Percentiles rank a stretch among this genome's conserved stretches.
These are phyloP conservation scores for Spodoptera exigua DNA, from an alignment of 2,888 invertebrate genomes.

Conservation along the genomic window DNA sequence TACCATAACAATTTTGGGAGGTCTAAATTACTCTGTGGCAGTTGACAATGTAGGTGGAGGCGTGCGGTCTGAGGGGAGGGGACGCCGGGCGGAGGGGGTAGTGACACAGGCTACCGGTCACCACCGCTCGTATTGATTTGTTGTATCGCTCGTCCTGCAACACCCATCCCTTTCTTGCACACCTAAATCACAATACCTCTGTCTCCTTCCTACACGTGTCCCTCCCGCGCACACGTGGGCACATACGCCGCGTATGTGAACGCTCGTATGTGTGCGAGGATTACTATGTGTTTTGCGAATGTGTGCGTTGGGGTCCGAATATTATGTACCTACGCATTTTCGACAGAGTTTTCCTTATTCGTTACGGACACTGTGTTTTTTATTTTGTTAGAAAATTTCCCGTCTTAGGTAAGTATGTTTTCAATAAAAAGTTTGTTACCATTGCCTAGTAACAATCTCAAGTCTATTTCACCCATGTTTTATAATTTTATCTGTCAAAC, in stretches of 20 bases:
- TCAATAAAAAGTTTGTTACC: conserved; percentile 15
- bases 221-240: conserved; percentile 81
- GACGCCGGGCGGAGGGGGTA: conserved; percentile 72
- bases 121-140: conserved; percentile 90
- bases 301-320: conserved; percentile 86
- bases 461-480: too few species aligned
- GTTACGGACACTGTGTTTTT: conserved; percentile 54
- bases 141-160: conserved; percentile 90
- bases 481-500: too few species aligned
- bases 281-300: conserved; percentile 70
- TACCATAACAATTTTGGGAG: conserved; percentile 71
- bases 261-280: conserved; percentile 66
- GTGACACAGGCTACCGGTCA: conserved; percentile 90
- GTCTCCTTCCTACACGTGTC: conserved; percentile 75
- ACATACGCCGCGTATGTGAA: conserved; percentile 77
- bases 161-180: conserved; percentile 80
- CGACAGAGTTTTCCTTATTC: conserved; percentile 74
- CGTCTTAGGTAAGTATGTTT: neutral
- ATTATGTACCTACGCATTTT: conserved; percentile 83
- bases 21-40: conserved; percentile 82
- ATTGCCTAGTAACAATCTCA: too few species aligned
- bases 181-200: conserved; percentile 59
- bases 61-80: conserved; percentile 79
- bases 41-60: conserved; percentile 88
- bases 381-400: conserved; percentile 30